These are phyloP conservation scores for Elephantulus edwardii DNA, from an alignment of 2,113 vertebrate species.

Conservation along the genomic window DNA sequence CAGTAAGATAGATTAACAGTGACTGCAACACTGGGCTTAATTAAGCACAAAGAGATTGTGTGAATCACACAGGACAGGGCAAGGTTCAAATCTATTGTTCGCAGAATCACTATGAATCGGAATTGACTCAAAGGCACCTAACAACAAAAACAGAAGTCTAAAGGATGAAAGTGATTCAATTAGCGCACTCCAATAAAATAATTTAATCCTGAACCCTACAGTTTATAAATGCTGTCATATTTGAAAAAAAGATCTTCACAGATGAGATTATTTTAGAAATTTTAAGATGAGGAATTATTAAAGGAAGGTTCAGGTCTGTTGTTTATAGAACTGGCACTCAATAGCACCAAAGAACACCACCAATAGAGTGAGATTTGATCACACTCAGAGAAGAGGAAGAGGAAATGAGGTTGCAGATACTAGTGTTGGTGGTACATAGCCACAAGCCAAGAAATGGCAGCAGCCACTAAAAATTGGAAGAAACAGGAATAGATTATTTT, in stretches of 20 bases:
- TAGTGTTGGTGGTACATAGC: neutral
- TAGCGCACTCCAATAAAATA: neutral
- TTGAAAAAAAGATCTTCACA: neutral
- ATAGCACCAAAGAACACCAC: no score
- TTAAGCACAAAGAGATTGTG: no score
- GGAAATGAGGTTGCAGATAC: accelerated
- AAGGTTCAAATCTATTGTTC: no score
- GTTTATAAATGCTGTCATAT: neutral
- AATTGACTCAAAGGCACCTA: no score
- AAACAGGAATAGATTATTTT: neutral
- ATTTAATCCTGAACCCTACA: neutral
- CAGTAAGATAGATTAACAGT: no score
- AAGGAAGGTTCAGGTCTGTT: accelerated
- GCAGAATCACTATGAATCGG: no score
- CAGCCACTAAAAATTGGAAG: neutral
- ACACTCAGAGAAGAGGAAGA: no score
- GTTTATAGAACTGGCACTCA: no score
- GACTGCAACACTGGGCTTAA: no score
- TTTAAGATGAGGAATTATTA: neutral
- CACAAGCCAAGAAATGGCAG: neutral
- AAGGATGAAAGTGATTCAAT: neutral
- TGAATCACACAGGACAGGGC: no score
- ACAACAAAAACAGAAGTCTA: neutral
- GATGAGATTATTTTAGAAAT: neutral
- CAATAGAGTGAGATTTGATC: neutral